phyloP scores from a whole-genome alignment of 2,113 vertebrate species.

The Callorhinus ursinus region DNA sequence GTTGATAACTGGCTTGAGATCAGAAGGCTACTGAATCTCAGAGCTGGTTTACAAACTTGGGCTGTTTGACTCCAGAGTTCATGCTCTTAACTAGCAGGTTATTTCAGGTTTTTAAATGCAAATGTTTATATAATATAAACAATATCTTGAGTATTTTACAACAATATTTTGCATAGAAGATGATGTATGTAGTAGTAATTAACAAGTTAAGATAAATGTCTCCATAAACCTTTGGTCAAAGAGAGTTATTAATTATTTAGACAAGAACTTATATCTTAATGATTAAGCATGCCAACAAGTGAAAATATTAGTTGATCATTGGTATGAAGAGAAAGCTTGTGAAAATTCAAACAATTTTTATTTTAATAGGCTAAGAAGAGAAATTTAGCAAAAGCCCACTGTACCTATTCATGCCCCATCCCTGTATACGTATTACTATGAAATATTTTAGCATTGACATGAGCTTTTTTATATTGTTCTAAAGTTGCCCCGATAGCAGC shows the following conservation, averaged over 20 bases:
- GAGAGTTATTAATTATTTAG: neutral
- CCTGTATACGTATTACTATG: neutral
- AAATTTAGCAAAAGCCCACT: neutral
- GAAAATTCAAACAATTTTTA: neutral
- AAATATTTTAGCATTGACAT: neutral
- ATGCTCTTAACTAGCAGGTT: neutral
- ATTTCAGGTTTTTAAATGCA: neutral
- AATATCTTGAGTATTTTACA: neutral
- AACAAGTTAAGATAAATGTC: neutral
- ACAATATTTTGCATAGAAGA: neutral
- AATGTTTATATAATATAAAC: neutral
- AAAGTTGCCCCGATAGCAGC: neutral
- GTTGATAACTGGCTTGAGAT: neutral
- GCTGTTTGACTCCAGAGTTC: neutral
- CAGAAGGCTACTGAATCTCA: neutral
- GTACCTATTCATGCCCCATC: neutral
- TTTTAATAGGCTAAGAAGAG: neutral
- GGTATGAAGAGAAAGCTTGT: neutral
- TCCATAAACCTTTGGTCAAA: conserved; percentile 14
- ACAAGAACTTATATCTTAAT: neutral
- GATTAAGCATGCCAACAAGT: neutral
- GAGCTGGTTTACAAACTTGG: neutral
- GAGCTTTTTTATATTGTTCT: neutral
- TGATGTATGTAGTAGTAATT: neutral
- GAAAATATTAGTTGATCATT: neutral